phyloP scores from a whole-genome alignment of 2,888 invertebrate genomes.

The Caenorhabditis drosophilae region DNA sequence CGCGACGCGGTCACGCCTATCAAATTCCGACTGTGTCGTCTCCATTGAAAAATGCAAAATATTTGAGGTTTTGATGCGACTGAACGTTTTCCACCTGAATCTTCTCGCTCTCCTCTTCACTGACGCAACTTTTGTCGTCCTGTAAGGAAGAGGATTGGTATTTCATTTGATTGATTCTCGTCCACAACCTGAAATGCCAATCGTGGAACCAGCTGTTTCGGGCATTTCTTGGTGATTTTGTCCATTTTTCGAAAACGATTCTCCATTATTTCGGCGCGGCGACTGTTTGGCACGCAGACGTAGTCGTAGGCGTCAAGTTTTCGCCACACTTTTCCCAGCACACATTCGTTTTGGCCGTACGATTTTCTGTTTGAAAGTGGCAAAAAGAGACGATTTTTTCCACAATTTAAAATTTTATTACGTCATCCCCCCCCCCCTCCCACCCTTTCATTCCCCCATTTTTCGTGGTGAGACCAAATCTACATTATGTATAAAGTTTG shows the following conservation, averaged over 20 bases:
- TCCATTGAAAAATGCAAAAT: slow-evolving; percentile 66
- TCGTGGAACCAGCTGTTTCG: slow-evolving; percentile 2
- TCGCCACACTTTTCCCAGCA: slow-evolving; percentile 60
- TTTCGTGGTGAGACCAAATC: too few species aligned
- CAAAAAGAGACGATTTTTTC: too few species aligned
- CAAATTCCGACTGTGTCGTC: slow-evolving; percentile 58
- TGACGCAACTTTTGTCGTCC: slow-evolving; percentile 49
- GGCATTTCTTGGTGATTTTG: neutral
- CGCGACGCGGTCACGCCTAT: too few species aligned
- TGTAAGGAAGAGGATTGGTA: slow-evolving; percentile 17
- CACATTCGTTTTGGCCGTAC: slow-evolving; percentile 62
- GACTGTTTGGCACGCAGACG: slow-evolving; percentile 57
- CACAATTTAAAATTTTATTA: too few species aligned
- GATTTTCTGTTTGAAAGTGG: slow-evolving; percentile 47
- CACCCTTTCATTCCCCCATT: too few species aligned
- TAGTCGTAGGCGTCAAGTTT: slow-evolving; percentile 65
- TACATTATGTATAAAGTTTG: too few species aligned
- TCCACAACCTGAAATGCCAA: slow-evolving; percentile 20
- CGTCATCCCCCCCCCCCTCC: too few species aligned
- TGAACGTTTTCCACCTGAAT: slow-evolving; percentile 41
- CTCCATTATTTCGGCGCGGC: slow-evolving; percentile 4
- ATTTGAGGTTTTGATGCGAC: slow-evolving; percentile 40
- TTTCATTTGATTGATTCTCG: slow-evolving; percentile 42
- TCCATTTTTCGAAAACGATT: neutral
- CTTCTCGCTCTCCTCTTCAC: slow-evolving; percentile 10